Evolutionary conservation across 2,113 vertebrate species (phyloP).

Genomic region (Patagioenas fasciata): DNA sequence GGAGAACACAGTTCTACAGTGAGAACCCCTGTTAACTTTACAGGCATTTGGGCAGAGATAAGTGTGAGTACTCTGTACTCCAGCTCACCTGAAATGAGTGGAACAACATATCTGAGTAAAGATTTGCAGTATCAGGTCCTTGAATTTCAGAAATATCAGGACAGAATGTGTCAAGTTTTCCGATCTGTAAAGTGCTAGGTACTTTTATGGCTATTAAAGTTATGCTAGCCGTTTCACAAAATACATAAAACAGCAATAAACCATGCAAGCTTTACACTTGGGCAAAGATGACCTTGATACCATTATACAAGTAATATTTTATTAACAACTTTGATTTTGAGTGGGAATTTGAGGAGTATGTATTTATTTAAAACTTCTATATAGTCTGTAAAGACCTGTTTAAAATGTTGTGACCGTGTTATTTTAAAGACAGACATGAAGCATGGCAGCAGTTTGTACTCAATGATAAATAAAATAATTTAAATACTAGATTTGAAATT

Average conservation of each 20-base stretch:
- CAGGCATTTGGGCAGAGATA: not conserved
- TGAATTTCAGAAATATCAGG: not conserved
- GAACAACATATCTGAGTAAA: not conserved
- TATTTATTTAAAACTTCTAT: not conserved
- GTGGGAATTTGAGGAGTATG: not conserved
- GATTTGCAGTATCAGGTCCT: not conserved
- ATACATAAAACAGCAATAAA: not conserved
- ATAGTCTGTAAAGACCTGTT: not conserved
- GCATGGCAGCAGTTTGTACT: not conserved
- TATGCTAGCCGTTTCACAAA: not conserved
- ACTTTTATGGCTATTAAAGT: not conserved
- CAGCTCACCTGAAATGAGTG: not conserved
- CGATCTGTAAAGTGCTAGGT: not conserved
- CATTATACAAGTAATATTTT: not conserved
- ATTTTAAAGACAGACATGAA: not conserved
- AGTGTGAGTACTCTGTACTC: not conserved
- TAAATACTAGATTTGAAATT: not conserved
- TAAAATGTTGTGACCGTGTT: not conserved
- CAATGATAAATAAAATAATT: not conserved
- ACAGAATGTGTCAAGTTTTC: not conserved
- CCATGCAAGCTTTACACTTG: not conserved
- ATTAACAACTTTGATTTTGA: not conserved
- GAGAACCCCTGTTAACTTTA: not conserved
- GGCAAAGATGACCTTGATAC: not conserved
- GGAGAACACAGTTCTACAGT: not conserved